Evolutionary conservation across 2,797 vertebrate species (phyloP), one percentile per base, ranked within the genome.

Genomic region (Schizopygopsis pylzovi): DNA sequence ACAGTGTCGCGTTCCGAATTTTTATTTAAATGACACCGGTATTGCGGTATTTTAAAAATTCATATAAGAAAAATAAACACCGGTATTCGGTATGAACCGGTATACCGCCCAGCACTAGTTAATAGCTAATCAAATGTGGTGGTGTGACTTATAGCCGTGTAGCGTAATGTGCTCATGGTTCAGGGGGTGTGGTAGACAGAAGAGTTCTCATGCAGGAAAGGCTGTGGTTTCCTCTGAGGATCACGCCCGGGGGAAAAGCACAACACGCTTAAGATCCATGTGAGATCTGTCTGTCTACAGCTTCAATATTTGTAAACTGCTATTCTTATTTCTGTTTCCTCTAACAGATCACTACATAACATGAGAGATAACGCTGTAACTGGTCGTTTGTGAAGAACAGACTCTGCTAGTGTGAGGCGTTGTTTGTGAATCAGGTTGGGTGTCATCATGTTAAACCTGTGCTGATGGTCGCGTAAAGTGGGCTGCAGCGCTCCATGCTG

Each of bases 181-280:
- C 22, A 28, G n/a, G 52, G 68, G 61, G 39, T 33, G 28, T 45
- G 68, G 37, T 39, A 9, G n/a, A 37, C 39, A 71, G 47, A 82
- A 25, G 4, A 56, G 25, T 28, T 16, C 33, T 56, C 22, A 10
- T 0, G 11, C 37, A 73, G 81, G 81, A 83, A 83, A 61, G 70
- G 41, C 70, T 33, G 52, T 45, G 68, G 68, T 11, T 63, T 83
- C 81, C 81, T 73, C 18, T 25, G 22, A 43, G n/a, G 25, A 16
- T 79, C 41, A 65, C 12, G 8, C 18, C 41, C 18, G n/a, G 1
- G 1, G 22, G 47, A 83, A 20, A 47, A 45, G 3, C 45, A 37
- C n/a, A 72, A 43, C 37, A 47, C 10, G 10, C 77, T 65, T 20
- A 79, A 47, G 77, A 45, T 63, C 37, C n/a, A 20, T 25, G 56